Evolutionary conservation across 2,888 invertebrate species (phyloP).

Genomic region (Apantesis nais): DNA sequence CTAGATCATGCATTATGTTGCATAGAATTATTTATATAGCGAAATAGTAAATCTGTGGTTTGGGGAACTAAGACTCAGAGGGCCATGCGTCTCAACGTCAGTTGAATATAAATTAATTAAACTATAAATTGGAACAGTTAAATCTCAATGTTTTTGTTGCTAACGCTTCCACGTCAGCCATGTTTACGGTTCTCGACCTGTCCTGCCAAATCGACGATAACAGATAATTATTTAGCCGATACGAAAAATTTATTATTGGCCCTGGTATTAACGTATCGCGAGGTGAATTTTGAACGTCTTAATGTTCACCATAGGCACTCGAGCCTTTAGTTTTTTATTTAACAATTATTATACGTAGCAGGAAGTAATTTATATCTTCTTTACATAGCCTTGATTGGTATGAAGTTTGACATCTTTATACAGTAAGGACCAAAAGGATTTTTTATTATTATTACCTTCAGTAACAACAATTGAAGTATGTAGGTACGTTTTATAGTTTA

Average conservation of each 20-base stretch:
- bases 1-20: conserved; percentile 48
- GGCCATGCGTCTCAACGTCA: neutral
- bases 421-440: neutral
- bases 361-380: neutral
- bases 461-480: neutral
- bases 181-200: conserved; percentile 72
- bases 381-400: neutral
- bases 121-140: neutral
- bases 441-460: neutral
- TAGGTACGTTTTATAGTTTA: neutral
- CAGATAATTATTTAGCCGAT: conserved; percentile 80
- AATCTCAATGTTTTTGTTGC: conserved; percentile 44
- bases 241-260: conserved; percentile 77
- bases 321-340: conserved; percentile 23
- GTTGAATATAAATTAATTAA: neutral
- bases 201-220: conserved; percentile 75
- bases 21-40: conserved; percentile 40
- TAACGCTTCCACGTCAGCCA: conserved; percentile 65
- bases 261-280: conserved; percentile 63
- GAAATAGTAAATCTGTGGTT: conserved; percentile 44
- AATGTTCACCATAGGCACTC: conserved; percentile 61
- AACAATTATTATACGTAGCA: conserved; percentile 3
- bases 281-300: conserved; percentile 72
- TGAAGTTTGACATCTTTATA: neutral
- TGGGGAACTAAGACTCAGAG: conserved; percentile 42